Conservation (phyloP, 2,797 vertebrate genomes). For the Pseudochirops cupreus region DNA sequence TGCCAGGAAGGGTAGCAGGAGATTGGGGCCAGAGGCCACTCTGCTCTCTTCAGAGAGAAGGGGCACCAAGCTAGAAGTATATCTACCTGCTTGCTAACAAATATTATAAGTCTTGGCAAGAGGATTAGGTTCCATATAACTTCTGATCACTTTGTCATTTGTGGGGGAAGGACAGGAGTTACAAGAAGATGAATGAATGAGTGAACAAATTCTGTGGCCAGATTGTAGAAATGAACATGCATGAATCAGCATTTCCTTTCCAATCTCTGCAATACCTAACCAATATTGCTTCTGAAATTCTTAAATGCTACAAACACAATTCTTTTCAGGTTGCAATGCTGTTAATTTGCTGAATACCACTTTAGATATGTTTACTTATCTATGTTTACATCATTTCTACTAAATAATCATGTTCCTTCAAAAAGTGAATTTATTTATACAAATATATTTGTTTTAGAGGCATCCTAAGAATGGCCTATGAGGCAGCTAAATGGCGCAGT, state of each 20-base stretch:
- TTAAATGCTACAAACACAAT: background rate
- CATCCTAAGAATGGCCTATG: background rate
- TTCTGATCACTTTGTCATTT: background rate
- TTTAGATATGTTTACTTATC: conserved; percentile 27
- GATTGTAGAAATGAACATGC: background rate
- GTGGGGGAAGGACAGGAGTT: background rate
- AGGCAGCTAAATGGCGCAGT: too few relatives aligned
- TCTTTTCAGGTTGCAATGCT: conserved; percentile 13
- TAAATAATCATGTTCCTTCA: conserved; percentile 11
- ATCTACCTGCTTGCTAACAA: background rate
- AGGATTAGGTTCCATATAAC: background rate
- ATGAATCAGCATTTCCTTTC: conserved; percentile 11
- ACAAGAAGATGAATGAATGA: background rate
- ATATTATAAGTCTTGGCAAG: background rate
- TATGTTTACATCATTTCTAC: conserved; percentile 14
- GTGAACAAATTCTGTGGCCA: conserved; percentile 26
- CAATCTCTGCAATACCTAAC: background rate
- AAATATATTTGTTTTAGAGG: conserved; percentile 6
- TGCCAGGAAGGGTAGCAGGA: background rate
- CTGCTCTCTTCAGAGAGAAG: background rate
- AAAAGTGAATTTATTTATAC: conserved; percentile 31
- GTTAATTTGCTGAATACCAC: conserved; percentile 40
- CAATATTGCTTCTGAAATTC: conserved; percentile 2
- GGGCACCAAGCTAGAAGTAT: background rate
- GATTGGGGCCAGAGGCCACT: background rate